Conservation (phyloP, 2,113 vertebrate species). For the Chaenogobius annularis region DNA sequence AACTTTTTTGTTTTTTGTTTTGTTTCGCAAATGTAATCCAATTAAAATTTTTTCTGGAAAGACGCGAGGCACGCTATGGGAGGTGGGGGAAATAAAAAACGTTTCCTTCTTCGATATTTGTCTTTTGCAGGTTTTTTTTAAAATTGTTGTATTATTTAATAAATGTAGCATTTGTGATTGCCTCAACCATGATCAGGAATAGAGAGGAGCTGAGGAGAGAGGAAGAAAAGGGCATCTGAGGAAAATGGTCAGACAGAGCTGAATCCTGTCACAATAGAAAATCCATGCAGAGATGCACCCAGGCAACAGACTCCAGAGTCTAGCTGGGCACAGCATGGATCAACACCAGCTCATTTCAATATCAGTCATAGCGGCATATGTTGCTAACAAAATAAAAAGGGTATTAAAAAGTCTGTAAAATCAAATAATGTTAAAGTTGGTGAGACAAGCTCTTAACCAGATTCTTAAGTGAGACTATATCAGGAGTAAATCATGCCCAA, state of each 20-base stretch:
- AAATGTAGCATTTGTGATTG: background rate
- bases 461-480: background rate
- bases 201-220: background rate
- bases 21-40: no score
- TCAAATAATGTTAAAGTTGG: background rate
- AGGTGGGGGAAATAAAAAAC: background rate
- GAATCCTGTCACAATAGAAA: conserved; percentile 9
- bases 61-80: no score
- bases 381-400: background rate
- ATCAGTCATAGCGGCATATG: conserved; percentile 9
- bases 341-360: background rate
- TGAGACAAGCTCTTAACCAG: background rate
- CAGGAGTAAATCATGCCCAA: conserved; percentile 9
- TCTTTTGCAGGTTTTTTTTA: no score
- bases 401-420: background rate
- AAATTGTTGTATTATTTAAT: no score
- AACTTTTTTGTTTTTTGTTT: no score
- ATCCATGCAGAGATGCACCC: background rate
- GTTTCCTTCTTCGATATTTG: background rate
- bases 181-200: background rate
- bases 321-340: background rate
- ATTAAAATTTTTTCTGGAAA: no score
- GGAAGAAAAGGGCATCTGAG: conserved; percentile 9
- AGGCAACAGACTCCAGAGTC: conserved; percentile 12
- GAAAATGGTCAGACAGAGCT: conserved; percentile 13